Evolutionary conservation across 2,888 invertebrate genomes (phyloP), one percentile per base, ranked within the genome.

Genomic region (Scaeva pyrastri): DNA sequence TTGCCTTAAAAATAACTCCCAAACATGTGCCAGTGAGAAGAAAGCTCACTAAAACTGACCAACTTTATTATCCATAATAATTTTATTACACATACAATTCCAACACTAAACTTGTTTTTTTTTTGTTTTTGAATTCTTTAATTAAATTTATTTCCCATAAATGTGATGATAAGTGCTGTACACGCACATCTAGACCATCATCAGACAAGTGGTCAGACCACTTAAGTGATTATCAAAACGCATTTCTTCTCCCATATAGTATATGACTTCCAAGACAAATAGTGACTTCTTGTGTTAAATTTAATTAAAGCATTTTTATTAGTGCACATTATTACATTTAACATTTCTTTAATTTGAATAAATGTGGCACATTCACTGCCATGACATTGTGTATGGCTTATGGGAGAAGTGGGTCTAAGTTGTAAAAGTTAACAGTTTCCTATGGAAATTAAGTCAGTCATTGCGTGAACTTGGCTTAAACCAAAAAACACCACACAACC

Each of bases 61-160:
- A 43, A 43, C 14, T 43, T 43, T 56, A 11, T 31, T 11, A 31
- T 19, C 31, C 36, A 5, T 8, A 56, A 16, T 16, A 16, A 36
- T 36, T 1, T 56, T 31, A 56, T 56, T 5, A 31, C 16, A 26
- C n/a, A n/a, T n/a, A n/a, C 10, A 26, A 55, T 10, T 10, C 3
- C 5, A 16, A 55, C 16, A 19, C n/a, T 10, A 55, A 10, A 55
- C n/a, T n/a, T n/a, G n/a, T n/a, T 5, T 31, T 7, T n/a, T 26
- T 26, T 52, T 26, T 1, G 26, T 52, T 52, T 2, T 14, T 12
- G 14, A 14, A 21, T 12, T 23, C 52, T 14, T 14, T 56, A 36
- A 56, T 56, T 36, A 36, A 56, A 36, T 16, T 56, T 56, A 56
- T 56, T 56, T 56, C 56, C 5, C 36, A 56, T 31, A 56, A 56